phyloP scores from a whole-genome alignment of 2,888 invertebrate species.

The Lymantria monacha region DNA sequence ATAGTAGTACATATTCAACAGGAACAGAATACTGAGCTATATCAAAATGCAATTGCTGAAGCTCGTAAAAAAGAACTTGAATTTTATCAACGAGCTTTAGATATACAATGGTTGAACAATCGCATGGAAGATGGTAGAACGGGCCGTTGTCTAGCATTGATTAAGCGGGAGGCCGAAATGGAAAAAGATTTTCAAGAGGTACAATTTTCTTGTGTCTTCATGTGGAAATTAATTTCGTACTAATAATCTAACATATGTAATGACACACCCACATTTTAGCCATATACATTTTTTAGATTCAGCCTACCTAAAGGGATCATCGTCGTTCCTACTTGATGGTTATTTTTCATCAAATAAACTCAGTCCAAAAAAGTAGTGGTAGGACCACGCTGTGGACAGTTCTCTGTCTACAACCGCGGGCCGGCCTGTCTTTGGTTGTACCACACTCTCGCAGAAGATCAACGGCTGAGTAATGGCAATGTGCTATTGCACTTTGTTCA shows the following conservation, averaged over 20 bases:
- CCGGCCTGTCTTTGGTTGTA: too few relatives aligned
- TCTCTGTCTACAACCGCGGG: too few relatives aligned
- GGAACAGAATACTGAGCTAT: constrained; percentile 64
- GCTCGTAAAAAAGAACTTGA: constrained; percentile 56
- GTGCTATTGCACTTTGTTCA: too few relatives aligned
- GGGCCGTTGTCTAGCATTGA: constrained; percentile 64
- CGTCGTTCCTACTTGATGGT: too few relatives aligned
- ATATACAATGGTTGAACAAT: constrained; percentile 68
- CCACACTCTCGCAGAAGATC: too few relatives aligned
- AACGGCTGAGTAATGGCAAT: too few relatives aligned
- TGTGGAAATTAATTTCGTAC: not conserved
- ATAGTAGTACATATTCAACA: constrained; percentile 16
- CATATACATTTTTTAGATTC: too few relatives aligned
- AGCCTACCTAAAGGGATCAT: too few relatives aligned
- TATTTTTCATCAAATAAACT: too few relatives aligned
- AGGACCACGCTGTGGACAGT: too few relatives aligned
- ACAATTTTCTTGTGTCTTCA: not conserved
- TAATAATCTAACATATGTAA: not conserved
- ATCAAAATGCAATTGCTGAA: constrained; percentile 51
- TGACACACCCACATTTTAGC: too few relatives aligned
- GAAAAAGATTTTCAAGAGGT: constrained; percentile 73
- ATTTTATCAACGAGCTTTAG: constrained; percentile 56
- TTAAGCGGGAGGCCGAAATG: constrained; percentile 66
- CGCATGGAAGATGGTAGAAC: constrained; percentile 73
- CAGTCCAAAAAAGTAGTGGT: too few relatives aligned